These are phyloP conservation scores for Ophion ventricosus DNA, from an alignment of 2,888 invertebrate genomes.

Conservation along the genomic window DNA sequence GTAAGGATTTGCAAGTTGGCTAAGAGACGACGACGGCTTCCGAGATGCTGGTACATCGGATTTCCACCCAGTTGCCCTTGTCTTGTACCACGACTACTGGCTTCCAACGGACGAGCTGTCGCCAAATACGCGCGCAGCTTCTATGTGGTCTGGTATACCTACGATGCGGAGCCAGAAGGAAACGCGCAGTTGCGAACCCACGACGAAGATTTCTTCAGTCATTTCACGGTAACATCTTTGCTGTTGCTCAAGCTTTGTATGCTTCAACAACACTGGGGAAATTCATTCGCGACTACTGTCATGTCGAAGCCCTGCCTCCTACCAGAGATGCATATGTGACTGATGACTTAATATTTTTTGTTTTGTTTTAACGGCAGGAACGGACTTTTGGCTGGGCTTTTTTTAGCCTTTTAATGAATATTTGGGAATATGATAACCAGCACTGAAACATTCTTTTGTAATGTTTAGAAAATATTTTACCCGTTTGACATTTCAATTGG, in stretches of 20 bases:
- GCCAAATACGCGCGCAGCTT: background rate
- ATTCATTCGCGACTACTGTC: background rate
- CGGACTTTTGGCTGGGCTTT: no score
- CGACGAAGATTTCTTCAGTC: conserved; percentile 23
- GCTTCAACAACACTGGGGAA: background rate
- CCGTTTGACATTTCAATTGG: no score
- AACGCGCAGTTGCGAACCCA: conserved; percentile 27
- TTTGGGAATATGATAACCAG: no score
- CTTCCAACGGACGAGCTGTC: conserved; percentile 46
- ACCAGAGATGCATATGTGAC: no score
- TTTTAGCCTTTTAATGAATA: no score
- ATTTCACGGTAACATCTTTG: conserved; percentile 3
- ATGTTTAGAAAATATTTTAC: no score
- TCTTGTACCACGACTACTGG: conserved; percentile 19
- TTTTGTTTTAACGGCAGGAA: no score
- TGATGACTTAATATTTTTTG: no score
- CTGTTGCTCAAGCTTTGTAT: conserved; percentile 1
- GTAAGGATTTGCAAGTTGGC: conserved; percentile 63
- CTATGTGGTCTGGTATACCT: background rate
- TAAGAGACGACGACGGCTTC: conserved; percentile 57
- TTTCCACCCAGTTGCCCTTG: conserved; percentile 56
- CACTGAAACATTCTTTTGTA: no score
- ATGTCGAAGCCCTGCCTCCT: background rate
- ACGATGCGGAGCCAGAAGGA: conserved; percentile 6
- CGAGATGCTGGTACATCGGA: conserved; percentile 55